Evolutionary conservation across 2,113 vertebrate genomes (phyloP).

Genomic region (Crotalus tigris): DNA sequence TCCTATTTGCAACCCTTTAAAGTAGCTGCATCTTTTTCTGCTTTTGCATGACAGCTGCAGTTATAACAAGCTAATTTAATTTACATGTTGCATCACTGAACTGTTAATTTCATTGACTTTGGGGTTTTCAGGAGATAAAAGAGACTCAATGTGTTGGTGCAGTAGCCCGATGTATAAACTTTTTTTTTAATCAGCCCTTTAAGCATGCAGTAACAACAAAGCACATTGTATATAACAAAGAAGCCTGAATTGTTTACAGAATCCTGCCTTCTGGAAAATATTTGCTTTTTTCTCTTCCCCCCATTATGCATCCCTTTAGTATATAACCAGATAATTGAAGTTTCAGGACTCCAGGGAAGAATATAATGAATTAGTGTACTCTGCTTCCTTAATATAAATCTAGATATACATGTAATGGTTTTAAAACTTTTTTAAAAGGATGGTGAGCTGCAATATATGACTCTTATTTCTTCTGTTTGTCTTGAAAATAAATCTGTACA

Average conservation of each 20-base stretch:
- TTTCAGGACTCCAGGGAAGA: slow-evolving; percentile 50
- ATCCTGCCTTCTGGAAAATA: slow-evolving; percentile 21
- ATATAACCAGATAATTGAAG: slow-evolving; percentile 26
- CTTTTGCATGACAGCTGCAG: background rate
- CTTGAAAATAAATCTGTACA: slow-evolving; percentile 62
- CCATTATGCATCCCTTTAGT: slow-evolving; percentile 10
- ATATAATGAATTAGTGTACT: slow-evolving; percentile 55
- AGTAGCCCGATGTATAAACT: background rate
- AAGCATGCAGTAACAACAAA: slow-evolving; percentile 7
- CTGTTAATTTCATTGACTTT: background rate
- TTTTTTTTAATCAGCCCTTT: slow-evolving; percentile 16
- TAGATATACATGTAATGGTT: background rate
- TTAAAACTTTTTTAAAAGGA: slow-evolving; percentile 3
- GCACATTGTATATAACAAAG: background rate
- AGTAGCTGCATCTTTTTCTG: background rate
- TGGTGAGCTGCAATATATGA: slow-evolving; percentile 47
- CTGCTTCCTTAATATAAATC: slow-evolving; percentile 42
- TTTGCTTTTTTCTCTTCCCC: background rate
- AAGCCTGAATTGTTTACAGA: slow-evolving; percentile 13
- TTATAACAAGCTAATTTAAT: background rate
- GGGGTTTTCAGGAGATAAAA: slow-evolving; percentile 28
- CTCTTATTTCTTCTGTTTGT: slow-evolving; percentile 26
- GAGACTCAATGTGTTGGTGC: background rate
- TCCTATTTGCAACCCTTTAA: background rate
- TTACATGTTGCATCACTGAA: background rate